phyloP scores from a whole-genome alignment of 1,140 invertebrate species.

The Nasonia giraulti region DNA sequence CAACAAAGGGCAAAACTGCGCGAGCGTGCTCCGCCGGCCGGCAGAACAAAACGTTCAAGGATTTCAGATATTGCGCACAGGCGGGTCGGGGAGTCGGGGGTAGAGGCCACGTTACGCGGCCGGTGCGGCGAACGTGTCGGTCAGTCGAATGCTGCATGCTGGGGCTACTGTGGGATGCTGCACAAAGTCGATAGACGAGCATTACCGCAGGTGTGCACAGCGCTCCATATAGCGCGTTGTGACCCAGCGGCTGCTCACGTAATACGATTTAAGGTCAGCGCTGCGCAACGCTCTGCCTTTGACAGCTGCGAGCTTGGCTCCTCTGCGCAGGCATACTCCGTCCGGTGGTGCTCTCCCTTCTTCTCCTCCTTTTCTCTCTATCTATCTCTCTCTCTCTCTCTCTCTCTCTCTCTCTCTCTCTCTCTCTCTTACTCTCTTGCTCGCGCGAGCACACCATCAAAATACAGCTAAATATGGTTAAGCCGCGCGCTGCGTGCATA shows the following conservation, averaged over 20 bases:
- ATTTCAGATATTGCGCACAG: not conserved
- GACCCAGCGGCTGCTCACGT: not conserved
- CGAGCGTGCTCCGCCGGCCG: not conserved
- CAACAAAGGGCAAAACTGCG: not conserved
- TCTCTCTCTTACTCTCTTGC: not conserved
- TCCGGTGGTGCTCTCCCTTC: too few relatives aligned
- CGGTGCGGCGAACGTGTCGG: too few relatives aligned
- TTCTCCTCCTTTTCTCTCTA: too few relatives aligned
- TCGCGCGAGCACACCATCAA: not conserved
- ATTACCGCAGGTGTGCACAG: not conserved
- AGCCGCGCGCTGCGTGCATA: too few relatives aligned
- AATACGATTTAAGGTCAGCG: constrained; percentile 3
- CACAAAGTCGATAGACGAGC: not conserved
- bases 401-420: too few relatives aligned
- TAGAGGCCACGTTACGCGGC: too few relatives aligned
- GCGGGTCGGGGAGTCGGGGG: too few relatives aligned
- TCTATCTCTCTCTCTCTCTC: too few relatives aligned
- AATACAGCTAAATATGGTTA: not conserved
- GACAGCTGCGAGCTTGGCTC: not conserved
- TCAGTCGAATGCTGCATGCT: not conserved
- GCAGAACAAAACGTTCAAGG: not conserved
- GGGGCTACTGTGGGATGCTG: not conserved
- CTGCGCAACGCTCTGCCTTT: not conserved
- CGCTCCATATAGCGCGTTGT: not conserved
- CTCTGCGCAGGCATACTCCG: too few relatives aligned